A percentile compares a stretch with the other conserved stretches of the same genome.
Evolutionary conservation across 1,140 invertebrate species (phyloP).

Genomic region (Hyphantria cunea): DNA sequence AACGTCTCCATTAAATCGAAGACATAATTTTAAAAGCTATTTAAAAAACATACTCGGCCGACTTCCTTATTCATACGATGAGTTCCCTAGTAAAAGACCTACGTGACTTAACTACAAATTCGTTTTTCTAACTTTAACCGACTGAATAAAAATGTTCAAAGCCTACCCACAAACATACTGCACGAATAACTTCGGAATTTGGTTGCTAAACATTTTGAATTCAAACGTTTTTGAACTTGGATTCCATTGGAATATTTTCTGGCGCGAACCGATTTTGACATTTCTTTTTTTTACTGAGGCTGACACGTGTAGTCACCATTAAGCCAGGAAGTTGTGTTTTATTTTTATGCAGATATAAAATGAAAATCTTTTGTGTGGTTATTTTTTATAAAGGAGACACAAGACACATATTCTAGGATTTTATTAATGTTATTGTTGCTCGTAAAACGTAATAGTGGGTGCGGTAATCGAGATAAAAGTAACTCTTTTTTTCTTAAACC

Average conservation of each 20-base stretch:
- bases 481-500: too few species aligned
- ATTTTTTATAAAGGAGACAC: constrained; percentile 11
- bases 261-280: constrained; percentile 29
- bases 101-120: constrained; percentile 27
- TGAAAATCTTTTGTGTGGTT: constrained; percentile 21
- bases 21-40: constrained; percentile 28
- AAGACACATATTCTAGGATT: constrained; percentile 14
- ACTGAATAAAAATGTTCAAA: constrained; percentile 23
- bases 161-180: constrained; percentile 5
- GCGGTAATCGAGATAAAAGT: constrained; percentile 8
- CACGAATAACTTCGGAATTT: constrained; percentile 10
- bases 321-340: constrained; percentile 24
- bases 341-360: constrained; percentile 28
- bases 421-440: constrained; percentile 17
- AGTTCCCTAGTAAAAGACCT: constrained; percentile 30
- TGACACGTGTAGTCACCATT: constrained; percentile 20
- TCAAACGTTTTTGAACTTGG: constrained; percentile 26
- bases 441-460: constrained; percentile 6
- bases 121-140: constrained; percentile 17
- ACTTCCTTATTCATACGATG: constrained; percentile 31
- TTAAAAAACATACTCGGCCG: constrained; percentile 28
- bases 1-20: constrained; percentile 27
- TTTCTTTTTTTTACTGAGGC: constrained; percentile 28
- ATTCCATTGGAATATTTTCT: constrained; percentile 28
- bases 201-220: constrained; percentile 19